Base-by-base conservation (phyloP, 2,797 vertebrate genomes). In the Lerista edwardsae region DNA sequence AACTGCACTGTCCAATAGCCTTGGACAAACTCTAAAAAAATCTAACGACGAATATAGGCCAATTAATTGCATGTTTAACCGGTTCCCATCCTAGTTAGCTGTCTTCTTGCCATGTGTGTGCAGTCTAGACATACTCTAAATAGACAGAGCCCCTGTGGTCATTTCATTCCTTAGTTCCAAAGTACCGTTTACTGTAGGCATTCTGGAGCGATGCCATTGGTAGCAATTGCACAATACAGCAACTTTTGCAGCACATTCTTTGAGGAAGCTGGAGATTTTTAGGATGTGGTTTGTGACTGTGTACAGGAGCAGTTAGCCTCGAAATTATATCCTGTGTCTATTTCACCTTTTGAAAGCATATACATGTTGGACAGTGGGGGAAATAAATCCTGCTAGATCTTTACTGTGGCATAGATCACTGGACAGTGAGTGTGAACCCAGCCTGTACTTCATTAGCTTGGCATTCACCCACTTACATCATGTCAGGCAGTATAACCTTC, bases 81-180 rank as follows among this genome's bases (percentile, higher is more conserved):
- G 88, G 87, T 86, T 93, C 95, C 93, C 90, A 90, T 93, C 91
- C 92, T 88, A 88, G 91, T 93, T 93, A 88, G 89, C 90, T 79
- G 6, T 92, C 91, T 89, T 94, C 91, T 86, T 91, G 69, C 89
- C 84, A 84, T 88, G 86, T 76, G 77, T 90, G 80, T 92, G 86
- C 93, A 91, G 92, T 95, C 94, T 96, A 94, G 93, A 95, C 93
- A 82, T 86, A 93, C 92, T 84, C 91, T 91, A 91, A 94, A 93
- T 84, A 93, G 89, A 87, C 78, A 87, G 83, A 89, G 61, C 72
- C 0, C 23, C 72, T 14, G 6, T 89, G 88, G 86, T 89, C 90
- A 90, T 92, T 85, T 77, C 77, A 86, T 89, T 29, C 85, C 84
- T 94, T 80, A 90, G 41, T 86, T 80, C 44, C 69, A 79, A 75